phyloP scores from a whole-genome alignment of 2,113 vertebrate species.

The Misgurnus mizolepis region DNA sequence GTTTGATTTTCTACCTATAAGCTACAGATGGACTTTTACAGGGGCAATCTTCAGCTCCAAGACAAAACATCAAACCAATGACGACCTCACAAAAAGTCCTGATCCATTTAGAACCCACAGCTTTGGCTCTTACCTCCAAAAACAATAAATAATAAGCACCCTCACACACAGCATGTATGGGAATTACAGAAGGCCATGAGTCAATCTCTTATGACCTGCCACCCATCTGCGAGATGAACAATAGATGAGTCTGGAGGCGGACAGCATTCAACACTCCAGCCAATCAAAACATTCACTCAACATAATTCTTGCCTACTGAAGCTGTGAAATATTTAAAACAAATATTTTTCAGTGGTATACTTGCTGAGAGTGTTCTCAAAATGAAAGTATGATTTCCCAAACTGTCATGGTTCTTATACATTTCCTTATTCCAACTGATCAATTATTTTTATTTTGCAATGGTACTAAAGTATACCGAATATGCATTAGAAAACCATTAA shows the following conservation, averaged over 20 bases:
- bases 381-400: not conserved
- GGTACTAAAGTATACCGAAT: no score
- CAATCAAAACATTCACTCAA: constrained; percentile 5
- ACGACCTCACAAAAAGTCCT: not conserved
- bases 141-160: not conserved
- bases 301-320: not conserved
- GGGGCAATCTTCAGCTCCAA: not conserved
- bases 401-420: no score
- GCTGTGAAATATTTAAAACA: no score
- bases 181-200: constrained; percentile 4
- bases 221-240: not conserved
- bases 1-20: no score
- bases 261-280: constrained; percentile 13
- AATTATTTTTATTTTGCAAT: constrained; percentile 2
- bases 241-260: not conserved
- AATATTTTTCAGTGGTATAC: no score
- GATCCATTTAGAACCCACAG: constrained; percentile 19
- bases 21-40: no score
- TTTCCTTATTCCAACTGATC: not conserved
- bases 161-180: not conserved
- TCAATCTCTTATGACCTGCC: constrained; percentile 9
- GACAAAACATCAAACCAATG: not conserved
- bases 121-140: not conserved
- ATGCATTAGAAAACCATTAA: constrained; percentile 31
- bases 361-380: not conserved